phyloP scores from a whole-genome alignment of 2,888 invertebrate genomes.

The Zeuzera pyrina region DNA sequence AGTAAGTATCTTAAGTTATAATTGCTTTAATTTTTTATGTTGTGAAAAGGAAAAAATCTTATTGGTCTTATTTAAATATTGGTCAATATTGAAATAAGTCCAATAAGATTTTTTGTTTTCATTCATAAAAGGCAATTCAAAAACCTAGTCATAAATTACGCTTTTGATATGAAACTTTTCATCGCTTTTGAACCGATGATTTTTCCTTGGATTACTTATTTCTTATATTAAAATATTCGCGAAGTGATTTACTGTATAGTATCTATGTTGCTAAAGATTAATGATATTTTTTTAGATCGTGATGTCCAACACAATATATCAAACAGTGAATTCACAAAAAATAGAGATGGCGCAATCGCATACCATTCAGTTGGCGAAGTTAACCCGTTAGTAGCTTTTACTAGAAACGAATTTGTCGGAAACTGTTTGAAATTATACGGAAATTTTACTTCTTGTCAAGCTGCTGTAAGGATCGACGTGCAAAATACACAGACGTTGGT shows the following conservation, averaged over 20 bases:
- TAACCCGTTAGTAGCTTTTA: constrained; percentile 90
- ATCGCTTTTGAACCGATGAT: neutral
- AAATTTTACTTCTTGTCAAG: constrained; percentile 91
- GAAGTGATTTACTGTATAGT: no score
- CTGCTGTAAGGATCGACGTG: constrained; percentile 89
- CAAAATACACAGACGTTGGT: constrained; percentile 94
- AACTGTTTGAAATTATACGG: constrained; percentile 95
- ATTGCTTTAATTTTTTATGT: no score
- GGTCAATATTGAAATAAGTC: no score
- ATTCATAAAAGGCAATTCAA: no score
- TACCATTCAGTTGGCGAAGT: constrained; percentile 96
- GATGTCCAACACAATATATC: constrained; percentile 94
- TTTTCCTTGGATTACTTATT: no score
- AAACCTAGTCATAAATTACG: no score
- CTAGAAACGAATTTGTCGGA: constrained; percentile 86
- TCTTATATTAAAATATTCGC: no score
- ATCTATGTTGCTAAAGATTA: no score
- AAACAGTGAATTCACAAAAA: constrained; percentile 83
- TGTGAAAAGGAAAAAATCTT: no score
- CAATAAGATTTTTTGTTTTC: no score
- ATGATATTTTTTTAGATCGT: constrained; percentile 79
- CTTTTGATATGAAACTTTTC: no score
- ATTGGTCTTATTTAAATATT: no score
- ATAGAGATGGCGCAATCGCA: constrained; percentile 89
- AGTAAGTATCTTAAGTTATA: constrained; percentile 75